Evolutionary conservation across 2,113 vertebrate species (phyloP).

Genomic region (Entomyzon cyanotis): DNA sequence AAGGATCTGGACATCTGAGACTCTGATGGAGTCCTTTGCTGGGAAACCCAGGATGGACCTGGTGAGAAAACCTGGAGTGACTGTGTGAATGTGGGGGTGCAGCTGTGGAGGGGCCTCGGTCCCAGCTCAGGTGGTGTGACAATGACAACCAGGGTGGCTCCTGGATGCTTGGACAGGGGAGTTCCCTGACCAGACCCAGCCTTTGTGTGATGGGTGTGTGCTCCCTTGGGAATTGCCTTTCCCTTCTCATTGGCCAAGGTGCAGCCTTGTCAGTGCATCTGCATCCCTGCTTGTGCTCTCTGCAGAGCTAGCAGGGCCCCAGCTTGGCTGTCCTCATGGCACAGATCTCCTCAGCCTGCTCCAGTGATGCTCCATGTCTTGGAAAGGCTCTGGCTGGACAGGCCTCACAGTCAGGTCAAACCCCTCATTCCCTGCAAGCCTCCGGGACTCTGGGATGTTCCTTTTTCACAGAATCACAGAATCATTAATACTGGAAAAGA

Average conservation of each 20-base stretch:
- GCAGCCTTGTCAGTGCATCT: background rate
- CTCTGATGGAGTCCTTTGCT: background rate
- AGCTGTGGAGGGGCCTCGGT: background rate
- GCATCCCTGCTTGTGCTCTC: background rate
- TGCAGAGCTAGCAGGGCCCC: background rate
- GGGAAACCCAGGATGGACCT: background rate
- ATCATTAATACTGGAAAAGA: background rate
- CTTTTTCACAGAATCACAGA: background rate
- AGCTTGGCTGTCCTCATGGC: background rate
- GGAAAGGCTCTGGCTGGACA: background rate
- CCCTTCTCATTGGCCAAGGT: background rate
- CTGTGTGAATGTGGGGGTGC: background rate
- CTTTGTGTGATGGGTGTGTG: background rate
- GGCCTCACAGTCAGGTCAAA: background rate
- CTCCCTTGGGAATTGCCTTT: background rate
- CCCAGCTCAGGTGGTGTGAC: background rate
- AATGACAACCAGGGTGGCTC: background rate
- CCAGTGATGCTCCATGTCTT: background rate
- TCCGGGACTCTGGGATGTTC: background rate
- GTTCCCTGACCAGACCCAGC: background rate
- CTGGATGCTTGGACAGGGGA: background rate
- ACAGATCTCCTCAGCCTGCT: background rate
- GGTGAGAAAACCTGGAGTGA: background rate
- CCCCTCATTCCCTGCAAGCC: background rate
- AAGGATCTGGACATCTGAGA: background rate